These are phyloP conservation scores for Pseudococcus viburni DNA, from an alignment of 2,888 invertebrate genomes.

Conservation along the genomic window DNA sequence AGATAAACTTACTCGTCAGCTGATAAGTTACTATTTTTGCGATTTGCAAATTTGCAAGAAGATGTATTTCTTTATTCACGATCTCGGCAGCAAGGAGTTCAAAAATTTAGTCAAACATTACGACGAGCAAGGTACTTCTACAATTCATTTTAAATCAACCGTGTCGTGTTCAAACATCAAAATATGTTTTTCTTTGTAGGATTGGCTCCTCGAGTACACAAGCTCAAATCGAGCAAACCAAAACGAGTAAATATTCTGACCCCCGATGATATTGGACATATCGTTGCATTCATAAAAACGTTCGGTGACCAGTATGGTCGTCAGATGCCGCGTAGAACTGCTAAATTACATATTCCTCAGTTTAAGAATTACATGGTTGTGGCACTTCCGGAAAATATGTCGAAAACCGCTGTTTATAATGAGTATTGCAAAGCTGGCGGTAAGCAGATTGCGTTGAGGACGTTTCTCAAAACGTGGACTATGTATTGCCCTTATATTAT, in stretches of 20 bases:
- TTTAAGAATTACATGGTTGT: not conserved
- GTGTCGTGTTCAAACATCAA: not conserved
- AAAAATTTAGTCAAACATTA: not conserved
- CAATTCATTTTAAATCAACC: not conserved
- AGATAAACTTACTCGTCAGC: not conserved
- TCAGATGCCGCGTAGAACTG: not conserved
- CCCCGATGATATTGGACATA: not conserved
- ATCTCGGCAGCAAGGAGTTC: not conserved
- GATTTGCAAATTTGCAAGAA: not conserved
- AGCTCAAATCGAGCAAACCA: not conserved
- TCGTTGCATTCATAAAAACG: not conserved
- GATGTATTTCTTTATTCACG: constrained; percentile 14
- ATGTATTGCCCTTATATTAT: not conserved
- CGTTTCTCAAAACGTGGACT: not conserved
- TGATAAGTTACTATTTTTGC: not conserved
- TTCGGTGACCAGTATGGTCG: not conserved
- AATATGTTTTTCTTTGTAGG: not conserved
- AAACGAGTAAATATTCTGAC: not conserved
- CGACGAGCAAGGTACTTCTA: not conserved
- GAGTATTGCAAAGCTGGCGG: not conserved
- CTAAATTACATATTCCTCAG: not conserved
- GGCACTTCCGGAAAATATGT: not conserved
- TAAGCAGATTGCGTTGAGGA: not conserved
- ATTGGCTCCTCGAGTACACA: not conserved
- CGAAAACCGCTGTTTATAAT: not conserved